Base-by-base conservation (phyloP, 2,113 vertebrate species). In the Myxocyprinus asiaticus region DNA sequence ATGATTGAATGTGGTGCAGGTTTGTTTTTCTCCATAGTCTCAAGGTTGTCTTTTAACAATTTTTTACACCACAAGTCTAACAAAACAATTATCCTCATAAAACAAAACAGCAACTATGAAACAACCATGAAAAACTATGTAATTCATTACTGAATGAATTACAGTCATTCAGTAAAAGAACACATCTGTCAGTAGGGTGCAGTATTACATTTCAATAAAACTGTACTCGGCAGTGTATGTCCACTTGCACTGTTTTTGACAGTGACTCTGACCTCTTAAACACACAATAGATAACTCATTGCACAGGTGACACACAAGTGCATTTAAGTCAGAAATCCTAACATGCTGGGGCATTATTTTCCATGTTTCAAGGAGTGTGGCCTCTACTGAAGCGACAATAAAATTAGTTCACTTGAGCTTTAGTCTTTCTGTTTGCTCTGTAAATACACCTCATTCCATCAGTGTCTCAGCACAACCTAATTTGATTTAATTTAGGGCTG, bases 21-120 rank as follows among this genome's bases (percentile, higher is more conserved):
- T 76, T 53, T 78, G 68, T 71, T 68, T 68, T 15, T 53, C 59
- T 77, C 51, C 42, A 56, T 63, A 50, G 63, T 56, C 64, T 48
- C 51, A 61, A 47, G 53, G 43, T 10, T 64, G 65, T 47, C 64
- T 67, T 47, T 15, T 2, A 58, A 58, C 55, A 15, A 7, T n/a
- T 58, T n/a, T n/a, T n/a, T n/a, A 58, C 9, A 10, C 11, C 15
- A 53, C 65, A 48, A 65, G 17, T 45, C 48, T 14, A 53, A 69
- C 17, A 9, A 7, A 6, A 22, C 22, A 33, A 33, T 1, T 67
- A 45, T 5, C 14, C 55, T n/a, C 14, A 15, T 56, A 15, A 56
- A 1, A 56, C 4, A 58, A 58, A 58, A 15, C 55, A 58, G 15
- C 14, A 58, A 15, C 11, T 58, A 0, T 58, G 15, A 6, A 15